A percentile compares a stretch with the other conserved stretches of the same genome.
Evolutionary conservation across 2,888 invertebrate genomes (phyloP).

Genomic region (Chrysina gloriosa): DNA sequence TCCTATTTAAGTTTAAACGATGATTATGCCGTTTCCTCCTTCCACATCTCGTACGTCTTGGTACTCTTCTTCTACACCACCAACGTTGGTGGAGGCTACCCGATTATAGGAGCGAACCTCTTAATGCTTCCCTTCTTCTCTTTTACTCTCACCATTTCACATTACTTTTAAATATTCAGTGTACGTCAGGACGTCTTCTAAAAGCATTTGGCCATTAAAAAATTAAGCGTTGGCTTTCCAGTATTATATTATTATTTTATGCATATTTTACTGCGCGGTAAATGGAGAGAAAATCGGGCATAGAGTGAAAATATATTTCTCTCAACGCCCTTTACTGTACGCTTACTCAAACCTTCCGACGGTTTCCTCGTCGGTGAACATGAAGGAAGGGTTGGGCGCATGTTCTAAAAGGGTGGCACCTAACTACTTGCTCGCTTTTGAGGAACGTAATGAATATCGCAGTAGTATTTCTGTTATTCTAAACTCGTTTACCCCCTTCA

Average conservation of each 20-base stretch:
- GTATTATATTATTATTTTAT: slow-evolving; percentile 67
- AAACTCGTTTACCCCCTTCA: not conserved
- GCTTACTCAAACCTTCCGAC: slow-evolving; percentile 9
- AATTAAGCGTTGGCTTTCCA: slow-evolving; percentile 65
- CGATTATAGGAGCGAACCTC: slow-evolving; percentile 55
- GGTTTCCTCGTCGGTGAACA: slow-evolving; percentile 7
- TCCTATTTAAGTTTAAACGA: slow-evolving; percentile 48
- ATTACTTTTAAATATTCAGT: slow-evolving; percentile 66
- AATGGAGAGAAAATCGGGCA: slow-evolving; percentile 63
- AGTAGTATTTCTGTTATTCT: slow-evolving; percentile 24
- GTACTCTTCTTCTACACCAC: slow-evolving; percentile 50
- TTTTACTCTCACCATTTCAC: slow-evolving; percentile 49
- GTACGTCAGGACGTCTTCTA: slow-evolving; percentile 67
- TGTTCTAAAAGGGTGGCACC: slow-evolving; percentile 9
- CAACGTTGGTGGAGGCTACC: slow-evolving; percentile 43
- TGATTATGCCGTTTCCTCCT: slow-evolving; percentile 37
- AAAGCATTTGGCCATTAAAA: slow-evolving; percentile 76
- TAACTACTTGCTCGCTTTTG: not conserved
- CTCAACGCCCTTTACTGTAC: slow-evolving; percentile 28
- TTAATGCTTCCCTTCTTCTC: slow-evolving; percentile 53
- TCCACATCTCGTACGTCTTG: slow-evolving; percentile 1
- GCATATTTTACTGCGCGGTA: slow-evolving; percentile 62
- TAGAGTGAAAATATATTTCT: slow-evolving; percentile 44
- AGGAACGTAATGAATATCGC: slow-evolving; percentile 6
- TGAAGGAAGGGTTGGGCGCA: slow-evolving; percentile 13